A percentile compares a stretch with the other conserved stretches of the same genome.
Evolutionary conservation across 2,113 vertebrate species (phyloP).

Genomic region (Carassius carassius): DNA sequence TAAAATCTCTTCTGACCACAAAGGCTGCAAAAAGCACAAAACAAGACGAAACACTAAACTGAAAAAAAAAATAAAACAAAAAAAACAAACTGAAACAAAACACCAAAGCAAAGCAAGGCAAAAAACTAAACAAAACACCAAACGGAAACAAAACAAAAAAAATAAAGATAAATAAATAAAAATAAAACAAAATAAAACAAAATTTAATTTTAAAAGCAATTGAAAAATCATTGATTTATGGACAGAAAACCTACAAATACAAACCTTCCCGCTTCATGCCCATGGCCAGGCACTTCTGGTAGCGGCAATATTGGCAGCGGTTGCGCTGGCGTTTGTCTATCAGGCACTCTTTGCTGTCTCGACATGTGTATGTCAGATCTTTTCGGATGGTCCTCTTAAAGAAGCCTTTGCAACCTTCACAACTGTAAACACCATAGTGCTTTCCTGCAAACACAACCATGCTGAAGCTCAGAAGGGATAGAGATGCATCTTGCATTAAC

Average conservation of each 20-base stretch:
- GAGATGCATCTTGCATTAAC: not conserved
- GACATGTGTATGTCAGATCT: constrained; percentile 82
- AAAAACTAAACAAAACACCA: no score
- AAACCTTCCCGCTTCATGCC: constrained; percentile 85
- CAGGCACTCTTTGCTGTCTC: constrained; percentile 81
- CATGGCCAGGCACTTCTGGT: constrained; percentile 83
- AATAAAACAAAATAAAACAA: no score
- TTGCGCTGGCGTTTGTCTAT: constrained; percentile 83
- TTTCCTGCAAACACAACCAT: constrained; percentile 71
- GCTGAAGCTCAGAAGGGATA: not conserved
- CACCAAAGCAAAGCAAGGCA: no score
- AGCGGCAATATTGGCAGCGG: constrained; percentile 84
- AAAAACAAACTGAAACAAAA: no score
- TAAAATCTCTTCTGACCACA: not conserved
- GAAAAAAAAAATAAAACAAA: not conserved
- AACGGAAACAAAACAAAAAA: no score
- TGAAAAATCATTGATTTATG: not conserved
- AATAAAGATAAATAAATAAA: no score
- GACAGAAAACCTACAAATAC: constrained; percentile 11
- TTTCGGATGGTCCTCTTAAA: constrained; percentile 83
- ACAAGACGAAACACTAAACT: not conserved
- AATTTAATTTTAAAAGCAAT: not conserved
- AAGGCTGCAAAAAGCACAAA: not conserved
- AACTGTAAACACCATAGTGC: constrained; percentile 84
- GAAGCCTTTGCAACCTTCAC: constrained; percentile 83